These are phyloP conservation scores for Laspeyria flexula DNA, from an alignment of 2,888 invertebrate species.

Conservation along the genomic window DNA sequence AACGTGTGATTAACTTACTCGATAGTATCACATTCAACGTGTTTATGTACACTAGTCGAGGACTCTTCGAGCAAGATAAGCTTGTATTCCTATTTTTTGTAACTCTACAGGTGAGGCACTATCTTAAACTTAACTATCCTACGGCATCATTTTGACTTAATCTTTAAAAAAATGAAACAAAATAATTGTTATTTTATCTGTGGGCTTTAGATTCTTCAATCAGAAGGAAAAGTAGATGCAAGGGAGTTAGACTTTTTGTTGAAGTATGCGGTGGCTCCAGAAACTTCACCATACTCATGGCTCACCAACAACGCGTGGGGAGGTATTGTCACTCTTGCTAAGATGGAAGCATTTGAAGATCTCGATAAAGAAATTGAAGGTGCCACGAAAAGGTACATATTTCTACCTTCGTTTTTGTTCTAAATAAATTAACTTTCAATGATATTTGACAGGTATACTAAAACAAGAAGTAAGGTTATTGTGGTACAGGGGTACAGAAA, in stretches of 20 bases:
- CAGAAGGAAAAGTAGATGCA: slow-evolving; percentile 88
- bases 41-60: slow-evolving; percentile 95
- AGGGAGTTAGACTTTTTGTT: slow-evolving; percentile 94
- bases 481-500: no score
- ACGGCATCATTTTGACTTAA: no score
- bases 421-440: no score
- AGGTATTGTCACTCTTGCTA: slow-evolving; percentile 91
- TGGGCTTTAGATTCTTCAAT: slow-evolving; percentile 73
- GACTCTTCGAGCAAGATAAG: slow-evolving; percentile 96
- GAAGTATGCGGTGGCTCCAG: slow-evolving; percentile 92
- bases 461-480: no score
- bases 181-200: no score
- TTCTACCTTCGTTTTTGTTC: not conserved
- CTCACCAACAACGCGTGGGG: slow-evolving; percentile 92
- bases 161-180: no score
- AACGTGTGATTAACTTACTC: slow-evolving; percentile 91
- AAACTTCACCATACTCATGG: slow-evolving; percentile 93
- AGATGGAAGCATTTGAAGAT: slow-evolving; percentile 92
- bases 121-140: no score
- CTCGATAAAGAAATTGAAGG: slow-evolving; percentile 97
- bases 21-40: slow-evolving; percentile 95
- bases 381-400: slow-evolving; percentile 89
- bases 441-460: no score
- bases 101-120: slow-evolving; percentile 90
- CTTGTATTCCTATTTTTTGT: slow-evolving; percentile 95